These are phyloP conservation scores for Bubo bubo DNA, from an alignment of 2,113 vertebrate genomes.

Conservation along the genomic window DNA sequence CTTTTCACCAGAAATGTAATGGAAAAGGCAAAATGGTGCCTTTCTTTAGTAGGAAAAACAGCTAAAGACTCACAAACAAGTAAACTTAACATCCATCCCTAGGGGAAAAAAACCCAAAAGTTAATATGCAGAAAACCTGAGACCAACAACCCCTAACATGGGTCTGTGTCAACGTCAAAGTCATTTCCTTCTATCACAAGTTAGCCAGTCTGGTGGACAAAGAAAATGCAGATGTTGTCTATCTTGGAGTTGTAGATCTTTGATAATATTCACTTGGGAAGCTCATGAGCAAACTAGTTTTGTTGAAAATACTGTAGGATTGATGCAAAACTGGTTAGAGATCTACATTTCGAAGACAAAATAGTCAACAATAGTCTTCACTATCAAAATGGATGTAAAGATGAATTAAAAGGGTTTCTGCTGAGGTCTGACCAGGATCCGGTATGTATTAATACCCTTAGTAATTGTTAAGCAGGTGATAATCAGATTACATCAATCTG, in stretches of 20 bases:
- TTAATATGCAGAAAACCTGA: neutral
- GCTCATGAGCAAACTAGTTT: rapidly evolving
- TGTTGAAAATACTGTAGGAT: neutral
- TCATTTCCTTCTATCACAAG: neutral
- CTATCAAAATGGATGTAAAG: neutral
- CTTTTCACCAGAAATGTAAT: neutral
- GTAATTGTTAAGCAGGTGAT: neutral
- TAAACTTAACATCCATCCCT: neutral
- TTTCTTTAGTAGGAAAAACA: neutral
- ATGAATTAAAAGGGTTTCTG: neutral
- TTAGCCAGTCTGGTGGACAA: neutral
- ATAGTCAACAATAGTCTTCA: neutral
- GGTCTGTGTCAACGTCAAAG: rapidly evolving
- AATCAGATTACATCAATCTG: neutral
- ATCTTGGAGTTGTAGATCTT: neutral
- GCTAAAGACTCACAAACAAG: neutral
- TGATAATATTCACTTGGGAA: neutral
- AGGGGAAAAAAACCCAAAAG: too few species aligned
- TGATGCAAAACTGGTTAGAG: neutral
- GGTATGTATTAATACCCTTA: neutral
- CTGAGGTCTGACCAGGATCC: neutral
- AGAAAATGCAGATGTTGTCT: rapidly evolving
- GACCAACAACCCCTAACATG: neutral
- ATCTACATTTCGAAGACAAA: neutral
- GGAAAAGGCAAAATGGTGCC: neutral